Conservation (phyloP, 2,797 vertebrate genomes). For the Hippocampus kuda region DNA sequence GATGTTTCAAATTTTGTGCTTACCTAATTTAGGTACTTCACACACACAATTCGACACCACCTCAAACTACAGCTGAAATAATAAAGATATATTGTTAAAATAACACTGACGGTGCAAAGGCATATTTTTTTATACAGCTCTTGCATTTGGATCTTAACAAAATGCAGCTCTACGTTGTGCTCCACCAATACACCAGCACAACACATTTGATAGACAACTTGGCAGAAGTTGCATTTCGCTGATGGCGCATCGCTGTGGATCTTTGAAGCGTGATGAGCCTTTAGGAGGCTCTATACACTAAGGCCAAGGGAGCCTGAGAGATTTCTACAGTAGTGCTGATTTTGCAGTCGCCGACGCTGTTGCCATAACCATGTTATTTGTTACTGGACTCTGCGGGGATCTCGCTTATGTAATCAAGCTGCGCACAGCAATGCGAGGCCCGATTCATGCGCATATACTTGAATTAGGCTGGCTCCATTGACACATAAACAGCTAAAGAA, state of each 20-base stretch:
- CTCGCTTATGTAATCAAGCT: constrained; percentile 28
- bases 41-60: no score
- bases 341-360: constrained; percentile 20
- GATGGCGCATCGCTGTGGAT: background rate
- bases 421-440: constrained; percentile 15
- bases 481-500: constrained; percentile 6
- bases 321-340: constrained; percentile 30
- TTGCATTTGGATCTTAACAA: background rate
- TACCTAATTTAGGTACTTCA: background rate
- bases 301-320: constrained; percentile 12
- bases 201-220: background rate
- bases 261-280: constrained; percentile 6
- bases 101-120: no score
- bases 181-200: background rate
- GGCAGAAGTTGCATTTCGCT: background rate
- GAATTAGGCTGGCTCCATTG: constrained; percentile 5
- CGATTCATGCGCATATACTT: constrained; percentile 10
- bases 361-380: constrained; percentile 18
- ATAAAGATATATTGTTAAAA: no score
- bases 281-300: constrained; percentile 10
- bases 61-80: no score
- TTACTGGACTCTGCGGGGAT: constrained; percentile 29
- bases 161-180: background rate
- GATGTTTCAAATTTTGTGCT: no score
- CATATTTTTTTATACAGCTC: background rate